Evolutionary conservation across 2,113 vertebrate species (phyloP).

Genomic region (Hyperopisus bebe): DNA sequence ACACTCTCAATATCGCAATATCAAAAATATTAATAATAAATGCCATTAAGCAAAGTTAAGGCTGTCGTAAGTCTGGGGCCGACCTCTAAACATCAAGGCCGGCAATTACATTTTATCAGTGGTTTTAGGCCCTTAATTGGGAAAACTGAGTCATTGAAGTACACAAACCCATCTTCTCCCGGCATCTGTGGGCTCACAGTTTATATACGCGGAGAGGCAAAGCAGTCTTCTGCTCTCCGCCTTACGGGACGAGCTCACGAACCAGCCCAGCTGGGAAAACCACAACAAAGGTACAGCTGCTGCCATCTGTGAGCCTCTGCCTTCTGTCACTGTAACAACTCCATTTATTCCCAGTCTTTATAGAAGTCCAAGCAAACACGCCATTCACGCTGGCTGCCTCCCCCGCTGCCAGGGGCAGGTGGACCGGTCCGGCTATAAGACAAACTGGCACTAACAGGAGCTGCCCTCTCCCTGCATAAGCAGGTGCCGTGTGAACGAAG

Average conservation of each 20-base stretch:
- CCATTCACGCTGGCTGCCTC: neutral
- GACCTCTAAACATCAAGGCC: neutral
- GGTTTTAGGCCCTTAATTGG: conserved; percentile 9
- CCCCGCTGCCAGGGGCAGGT: neutral
- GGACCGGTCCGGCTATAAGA: conserved; percentile 31
- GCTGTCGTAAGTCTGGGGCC: neutral
- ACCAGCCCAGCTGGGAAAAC: conserved; percentile 37
- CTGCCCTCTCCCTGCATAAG: neutral
- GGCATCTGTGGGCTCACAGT: neutral
- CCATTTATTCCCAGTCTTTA: conserved; percentile 2
- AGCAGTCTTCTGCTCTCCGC: conserved; percentile 16
- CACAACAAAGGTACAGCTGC: conserved; percentile 38
- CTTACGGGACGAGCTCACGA: conserved; percentile 24
- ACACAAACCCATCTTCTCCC: neutral
- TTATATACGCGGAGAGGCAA: conserved; percentile 29
- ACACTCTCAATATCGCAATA: neutral
- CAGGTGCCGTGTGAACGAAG: conserved; percentile 42
- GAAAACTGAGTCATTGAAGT: neutral
- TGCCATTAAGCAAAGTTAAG: neutral
- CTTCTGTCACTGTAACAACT: conserved; percentile 32
- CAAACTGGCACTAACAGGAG: conserved; percentile 29
- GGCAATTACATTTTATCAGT: neutral
- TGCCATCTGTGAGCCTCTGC: conserved; percentile 34
- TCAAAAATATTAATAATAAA: neutral
- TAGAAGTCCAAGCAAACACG: conserved; percentile 4